These are phyloP conservation scores for Sturnus vulgaris DNA, from an alignment of 2,113 vertebrate genomes.

Conservation along the genomic window DNA sequence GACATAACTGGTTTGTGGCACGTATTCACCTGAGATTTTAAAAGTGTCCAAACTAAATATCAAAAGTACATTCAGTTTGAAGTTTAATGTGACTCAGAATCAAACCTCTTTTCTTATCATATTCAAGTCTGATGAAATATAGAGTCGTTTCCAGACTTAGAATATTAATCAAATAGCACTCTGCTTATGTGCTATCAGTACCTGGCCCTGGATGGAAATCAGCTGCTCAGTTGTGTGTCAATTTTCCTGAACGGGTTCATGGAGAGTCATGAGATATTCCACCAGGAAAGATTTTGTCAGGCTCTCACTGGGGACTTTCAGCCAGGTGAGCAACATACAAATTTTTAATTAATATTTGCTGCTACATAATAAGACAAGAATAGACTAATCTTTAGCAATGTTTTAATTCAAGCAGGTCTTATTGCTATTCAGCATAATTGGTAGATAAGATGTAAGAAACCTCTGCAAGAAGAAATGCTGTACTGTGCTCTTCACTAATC, in stretches of 20 bases:
- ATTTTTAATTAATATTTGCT: background rate
- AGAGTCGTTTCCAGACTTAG: background rate
- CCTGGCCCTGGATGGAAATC: background rate
- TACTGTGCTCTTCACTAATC: background rate
- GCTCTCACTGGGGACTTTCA: background rate
- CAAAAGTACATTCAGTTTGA: background rate
- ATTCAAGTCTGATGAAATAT: background rate
- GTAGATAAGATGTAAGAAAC: background rate
- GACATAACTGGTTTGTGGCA: background rate
- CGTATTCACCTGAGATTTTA: background rate
- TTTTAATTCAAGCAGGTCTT: background rate
- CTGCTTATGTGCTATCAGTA: background rate
- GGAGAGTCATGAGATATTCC: background rate
- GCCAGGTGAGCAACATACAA: background rate
- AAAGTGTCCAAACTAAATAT: background rate
- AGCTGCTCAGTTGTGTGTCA: background rate
- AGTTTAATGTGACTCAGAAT: background rate
- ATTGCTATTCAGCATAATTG: background rate
- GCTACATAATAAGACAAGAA: background rate
- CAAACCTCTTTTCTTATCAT: background rate
- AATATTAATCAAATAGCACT: background rate
- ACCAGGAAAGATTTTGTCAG: background rate
- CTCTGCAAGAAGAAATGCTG: background rate
- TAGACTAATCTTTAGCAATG: background rate
- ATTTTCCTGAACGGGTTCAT: background rate